Base-by-base conservation (phyloP, 2,113 vertebrate genomes). In the Thymallus thymallus region DNA sequence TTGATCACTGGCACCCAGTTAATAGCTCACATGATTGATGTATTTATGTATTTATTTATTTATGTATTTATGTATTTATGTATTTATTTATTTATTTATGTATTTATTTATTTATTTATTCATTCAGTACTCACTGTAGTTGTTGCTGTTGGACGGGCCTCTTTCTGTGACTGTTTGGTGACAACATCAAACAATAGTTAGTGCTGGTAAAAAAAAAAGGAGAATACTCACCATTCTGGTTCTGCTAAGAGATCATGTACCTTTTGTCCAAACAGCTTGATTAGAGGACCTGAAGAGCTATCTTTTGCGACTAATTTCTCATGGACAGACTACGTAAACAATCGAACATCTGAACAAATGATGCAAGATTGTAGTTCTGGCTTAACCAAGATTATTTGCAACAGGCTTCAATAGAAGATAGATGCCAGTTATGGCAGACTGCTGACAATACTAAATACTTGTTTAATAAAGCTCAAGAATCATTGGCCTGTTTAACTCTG, bases 121-220 rank as follows among this genome's bases (percentile, higher is more conserved):
- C 18, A 60, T 7, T 60, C 5, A 22, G 56, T 60, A 86, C 93
- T 93, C 90, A 94, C 93, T 83, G 90, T 89, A 26, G 88, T 68
- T 76, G 85, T 78, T 6, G 75, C 85, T 70, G 79, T 62, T 65
- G 92, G 83, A 73, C 74, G 79, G 69, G 26, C 83, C 81, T 92
- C 91, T 85, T 87, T 87, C 84, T 81, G 81, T 75, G 91, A 84
- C 91, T 93, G 86, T 84, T 83, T 73, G 69, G 77, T 81, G 83
- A 87, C 85, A 67, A 85, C 68, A 84, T 88, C 51, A 81, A 26
- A 75, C 82, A 79, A 86, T 75, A 67, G 73, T 85, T 86, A 79
- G 71, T 69, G 10, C 18, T 29, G 73, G 20, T 69, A 76, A 66
- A 6, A 51, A 10, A 76, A 66, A 6, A 51, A 10, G 35, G 35